Conservation (phyloP, 2,797 vertebrate genomes). For the Falco cherrug region DNA sequence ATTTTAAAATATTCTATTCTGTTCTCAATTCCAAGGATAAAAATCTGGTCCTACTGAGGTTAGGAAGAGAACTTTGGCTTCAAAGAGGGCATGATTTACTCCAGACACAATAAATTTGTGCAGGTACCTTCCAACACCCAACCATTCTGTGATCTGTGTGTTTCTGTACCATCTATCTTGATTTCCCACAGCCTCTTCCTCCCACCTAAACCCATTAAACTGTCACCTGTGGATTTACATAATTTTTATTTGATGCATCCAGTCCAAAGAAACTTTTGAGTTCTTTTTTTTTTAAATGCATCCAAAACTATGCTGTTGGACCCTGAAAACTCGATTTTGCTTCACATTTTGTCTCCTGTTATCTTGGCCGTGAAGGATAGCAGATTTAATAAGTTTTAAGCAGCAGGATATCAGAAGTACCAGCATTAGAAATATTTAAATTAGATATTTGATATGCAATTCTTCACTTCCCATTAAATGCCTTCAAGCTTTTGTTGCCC, state of each 20-base stretch:
- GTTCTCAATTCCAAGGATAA: neutral
- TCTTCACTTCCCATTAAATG: conserved; percentile 41
- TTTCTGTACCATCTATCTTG: conserved; percentile 46
- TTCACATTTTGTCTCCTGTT: conserved; percentile 43
- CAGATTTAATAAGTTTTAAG: conserved; percentile 56
- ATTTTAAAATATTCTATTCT: neutral
- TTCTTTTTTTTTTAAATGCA: conserved; percentile 41
- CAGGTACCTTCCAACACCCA: neutral
- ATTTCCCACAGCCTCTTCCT: conserved; percentile 38
- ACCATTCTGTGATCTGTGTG: neutral
- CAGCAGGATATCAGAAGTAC: conserved; percentile 48
- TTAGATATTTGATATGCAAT: conserved; percentile 59
- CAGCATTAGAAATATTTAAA: conserved; percentile 65
- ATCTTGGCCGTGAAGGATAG: conserved; percentile 17
- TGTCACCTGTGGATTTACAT: conserved; percentile 35
- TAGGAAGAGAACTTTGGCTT: neutral
- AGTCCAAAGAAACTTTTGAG: conserved; percentile 17
- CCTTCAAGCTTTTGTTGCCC: conserved; percentile 56
- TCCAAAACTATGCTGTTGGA: neutral
- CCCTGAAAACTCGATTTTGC: conserved; percentile 27
- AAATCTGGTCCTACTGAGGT: neutral
- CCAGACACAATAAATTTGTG: neutral
- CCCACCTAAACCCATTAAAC: conserved; percentile 50
- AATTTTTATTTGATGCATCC: conserved; percentile 44
- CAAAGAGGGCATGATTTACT: neutral